These are phyloP conservation scores for Marmota flaviventris DNA, from an alignment of 2,113 vertebrate genomes.

Conservation along the genomic window DNA sequence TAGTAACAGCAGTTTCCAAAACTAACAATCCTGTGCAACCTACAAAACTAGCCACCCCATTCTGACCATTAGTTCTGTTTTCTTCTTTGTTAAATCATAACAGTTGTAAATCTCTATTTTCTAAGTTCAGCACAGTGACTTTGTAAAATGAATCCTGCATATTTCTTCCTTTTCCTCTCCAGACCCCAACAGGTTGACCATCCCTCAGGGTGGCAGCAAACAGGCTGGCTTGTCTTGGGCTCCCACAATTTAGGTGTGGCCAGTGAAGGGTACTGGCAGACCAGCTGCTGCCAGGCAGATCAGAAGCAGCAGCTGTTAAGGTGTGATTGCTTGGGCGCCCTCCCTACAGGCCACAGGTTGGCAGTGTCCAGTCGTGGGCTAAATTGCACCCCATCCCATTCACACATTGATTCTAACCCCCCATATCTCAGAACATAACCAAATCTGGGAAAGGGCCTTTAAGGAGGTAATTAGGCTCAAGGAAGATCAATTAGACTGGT, in stretches of 20 bases:
- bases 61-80: not conserved
- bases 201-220: not conserved
- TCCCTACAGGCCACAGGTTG: not conserved
- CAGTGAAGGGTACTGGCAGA: not conserved
- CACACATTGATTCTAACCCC: not conserved
- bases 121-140: not conserved
- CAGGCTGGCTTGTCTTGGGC: not conserved
- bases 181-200: not conserved
- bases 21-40: not conserved
- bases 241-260: not conserved
- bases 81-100: not conserved
- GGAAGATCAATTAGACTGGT: not conserved
- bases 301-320: not conserved
- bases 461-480: constrained; percentile 22
- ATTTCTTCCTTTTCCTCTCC: not conserved
- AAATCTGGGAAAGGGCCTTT: not conserved
- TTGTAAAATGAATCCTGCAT: not conserved
- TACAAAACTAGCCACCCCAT: not conserved
- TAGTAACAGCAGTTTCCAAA: not conserved
- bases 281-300: not conserved
- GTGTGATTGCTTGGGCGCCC: not conserved
- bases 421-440: not conserved
- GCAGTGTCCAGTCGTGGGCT: not conserved
- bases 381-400: not conserved
- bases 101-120: not conserved